Evolutionary conservation across 2,797 vertebrate species (phyloP).

Genomic region (Cossypha polioptera): DNA sequence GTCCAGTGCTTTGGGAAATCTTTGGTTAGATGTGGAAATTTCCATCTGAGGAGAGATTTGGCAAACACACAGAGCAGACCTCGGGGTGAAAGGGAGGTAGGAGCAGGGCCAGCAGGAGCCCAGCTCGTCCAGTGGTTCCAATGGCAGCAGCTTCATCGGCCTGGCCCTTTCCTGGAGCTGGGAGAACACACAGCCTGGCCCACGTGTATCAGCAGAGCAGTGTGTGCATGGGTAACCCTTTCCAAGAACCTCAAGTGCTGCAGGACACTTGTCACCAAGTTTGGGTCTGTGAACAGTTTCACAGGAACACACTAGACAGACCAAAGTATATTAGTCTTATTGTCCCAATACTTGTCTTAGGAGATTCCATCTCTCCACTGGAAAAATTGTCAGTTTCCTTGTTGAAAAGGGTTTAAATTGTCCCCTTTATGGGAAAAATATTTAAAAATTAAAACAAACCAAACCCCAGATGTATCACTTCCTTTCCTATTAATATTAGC

Average conservation of each 20-base stretch:
- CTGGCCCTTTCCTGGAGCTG: neutral
- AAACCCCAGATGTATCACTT: neutral
- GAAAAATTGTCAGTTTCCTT: neutral
- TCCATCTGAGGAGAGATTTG: neutral
- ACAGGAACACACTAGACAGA: neutral
- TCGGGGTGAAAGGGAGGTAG: accelerated
- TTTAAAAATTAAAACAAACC: neutral
- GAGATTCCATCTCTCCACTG: neutral
- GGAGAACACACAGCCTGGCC: neutral
- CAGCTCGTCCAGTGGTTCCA: neutral
- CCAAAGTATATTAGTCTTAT: neutral
- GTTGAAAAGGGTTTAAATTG: neutral
- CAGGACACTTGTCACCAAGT: neutral
- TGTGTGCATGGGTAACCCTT: neutral
- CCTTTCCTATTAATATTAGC: neutral
- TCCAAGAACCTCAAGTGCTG: neutral
- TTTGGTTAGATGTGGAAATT: neutral
- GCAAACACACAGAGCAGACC: accelerated
- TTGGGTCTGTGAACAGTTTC: neutral
- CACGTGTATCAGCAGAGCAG: neutral
- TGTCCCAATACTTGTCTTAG: neutral
- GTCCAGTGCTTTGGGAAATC: neutral
- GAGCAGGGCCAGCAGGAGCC: neutral
- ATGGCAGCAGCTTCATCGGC: neutral
- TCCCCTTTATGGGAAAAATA: neutral